Conservation (phyloP, 2,888 invertebrate species). For the Agrilus cyanescens region DNA sequence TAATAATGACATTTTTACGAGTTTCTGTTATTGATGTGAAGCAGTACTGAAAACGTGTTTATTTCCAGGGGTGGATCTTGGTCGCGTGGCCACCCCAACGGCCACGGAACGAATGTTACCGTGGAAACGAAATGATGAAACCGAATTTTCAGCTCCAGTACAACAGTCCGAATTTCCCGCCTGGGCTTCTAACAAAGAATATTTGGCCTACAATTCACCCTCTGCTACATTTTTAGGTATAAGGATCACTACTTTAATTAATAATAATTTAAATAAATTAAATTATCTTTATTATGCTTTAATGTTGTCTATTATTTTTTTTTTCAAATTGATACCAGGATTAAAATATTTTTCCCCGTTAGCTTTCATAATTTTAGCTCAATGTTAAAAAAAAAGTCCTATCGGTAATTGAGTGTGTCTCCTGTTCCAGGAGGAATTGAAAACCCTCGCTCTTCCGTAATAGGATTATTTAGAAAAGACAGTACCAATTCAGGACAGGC, state of each 20-base stretch:
- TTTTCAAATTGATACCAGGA: no score
- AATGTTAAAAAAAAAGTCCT: no score
- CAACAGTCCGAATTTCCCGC: constrained; percentile 80
- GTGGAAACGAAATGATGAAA: constrained; percentile 79
- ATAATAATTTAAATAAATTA: no score
- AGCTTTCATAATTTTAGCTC: no score
- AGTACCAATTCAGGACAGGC: constrained; percentile 57
- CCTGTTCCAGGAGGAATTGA: constrained; percentile 61
- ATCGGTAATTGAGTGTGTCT: constrained; percentile 4
- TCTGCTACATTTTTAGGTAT: constrained; percentile 84
- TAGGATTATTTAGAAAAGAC: constrained; percentile 78
- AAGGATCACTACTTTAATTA: constrained; percentile 9
- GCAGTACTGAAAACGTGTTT: not conserved
- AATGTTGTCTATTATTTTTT: no score
- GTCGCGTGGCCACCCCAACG: constrained; percentile 74
- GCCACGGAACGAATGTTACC: constrained; percentile 84
- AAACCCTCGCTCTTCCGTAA: constrained; percentile 80
- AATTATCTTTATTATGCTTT: no score
- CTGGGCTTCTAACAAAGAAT: constrained; percentile 93
- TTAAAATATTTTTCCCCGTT: no score
- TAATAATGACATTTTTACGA: no score
- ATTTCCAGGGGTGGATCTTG: constrained; percentile 47
- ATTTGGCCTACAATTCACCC: constrained; percentile 81
- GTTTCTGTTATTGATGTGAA: no score
- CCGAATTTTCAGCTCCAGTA: constrained; percentile 48